These are phyloP conservation scores for Seriola quinqueradiata DNA, from an alignment of 2,113 vertebrate genomes.

Conservation along the genomic window DNA sequence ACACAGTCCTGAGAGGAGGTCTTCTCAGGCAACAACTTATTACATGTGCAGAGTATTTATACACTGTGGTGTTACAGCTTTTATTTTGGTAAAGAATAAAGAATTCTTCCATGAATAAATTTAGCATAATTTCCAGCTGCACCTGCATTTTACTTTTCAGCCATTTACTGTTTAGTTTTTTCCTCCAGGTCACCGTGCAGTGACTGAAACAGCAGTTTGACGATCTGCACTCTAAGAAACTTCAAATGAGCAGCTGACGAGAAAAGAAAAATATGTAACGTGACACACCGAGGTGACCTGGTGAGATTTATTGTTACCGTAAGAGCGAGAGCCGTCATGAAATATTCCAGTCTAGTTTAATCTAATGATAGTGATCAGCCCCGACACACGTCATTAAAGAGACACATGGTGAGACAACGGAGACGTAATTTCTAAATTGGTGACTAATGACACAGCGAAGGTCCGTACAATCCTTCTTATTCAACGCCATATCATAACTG, in stretches of 20 bases:
- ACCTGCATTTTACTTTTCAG: no score
- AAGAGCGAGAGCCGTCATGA: background rate
- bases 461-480: constrained; percentile 18
- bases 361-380: background rate
- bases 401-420: background rate
- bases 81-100: no score
- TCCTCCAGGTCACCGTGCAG: no score
- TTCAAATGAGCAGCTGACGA: background rate
- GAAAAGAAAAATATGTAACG: background rate
- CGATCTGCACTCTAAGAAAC: background rate
- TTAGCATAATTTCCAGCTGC: no score
- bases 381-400: constrained; percentile 19
- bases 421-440: constrained; percentile 8
- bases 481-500: background rate
- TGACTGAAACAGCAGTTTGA: background rate
- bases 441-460: constrained; percentile 12
- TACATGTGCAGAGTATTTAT: no score
- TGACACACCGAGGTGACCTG: background rate
- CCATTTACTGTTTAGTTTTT: no score
- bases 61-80: no score
- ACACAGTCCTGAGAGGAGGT: no score
- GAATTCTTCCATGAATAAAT: no score
- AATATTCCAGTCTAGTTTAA: background rate
- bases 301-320: background rate
- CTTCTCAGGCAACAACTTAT: no score